Base-by-base conservation (phyloP, 2,113 vertebrate genomes). In the Chelonoidis abingdonii region DNA sequence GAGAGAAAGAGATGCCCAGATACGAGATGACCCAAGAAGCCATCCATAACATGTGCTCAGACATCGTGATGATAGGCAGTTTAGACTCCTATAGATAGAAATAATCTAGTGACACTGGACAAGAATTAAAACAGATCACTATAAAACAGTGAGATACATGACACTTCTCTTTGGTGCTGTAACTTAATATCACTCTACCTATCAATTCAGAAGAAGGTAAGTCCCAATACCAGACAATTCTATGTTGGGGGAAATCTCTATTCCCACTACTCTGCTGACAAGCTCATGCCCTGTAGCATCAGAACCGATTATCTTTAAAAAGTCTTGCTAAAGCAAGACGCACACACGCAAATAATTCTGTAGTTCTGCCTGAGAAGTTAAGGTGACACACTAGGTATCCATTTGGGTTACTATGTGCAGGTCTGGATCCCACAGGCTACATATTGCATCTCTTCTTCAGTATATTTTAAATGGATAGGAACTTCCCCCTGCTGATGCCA, bases 31-130 rank as follows among this genome's bases (percentile, higher is more conserved):
- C 69, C 2, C 5, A 76, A 90, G 38, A 92, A 95, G 80, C 1
- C 5, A 50, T 76, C 6, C 5, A 56, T 49, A 49, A 84, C 6
- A 35, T 1, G 0, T 25, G 5, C 54, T 76, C 56, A 82, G 27
- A 27, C 79, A 53, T 29, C 41, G 75, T 9, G 13, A 10, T 50
- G 8, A 4, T 22, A 56, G 31, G 65, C 35, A n/a, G 35, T 69
- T 69, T 69, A n/a, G 17, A n/a, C 17, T n/a, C 35, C 35, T 69
- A 69, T n/a, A n/a, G 35, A 10, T 19, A 69, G 65, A 69, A n/a
- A 69, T 65, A 35, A 38, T 69, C 31, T n/a, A n/a, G 62, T 38
- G 5, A 80, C 50, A 38, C 52, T 38, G 35, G 22, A 38, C 35
- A 81, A 54, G 21, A 69, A 19, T n/a, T 19, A 69, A 19, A 72